These are phyloP conservation scores for Conger conger DNA, from an alignment of 2,113 vertebrate species.

Conservation along the genomic window DNA sequence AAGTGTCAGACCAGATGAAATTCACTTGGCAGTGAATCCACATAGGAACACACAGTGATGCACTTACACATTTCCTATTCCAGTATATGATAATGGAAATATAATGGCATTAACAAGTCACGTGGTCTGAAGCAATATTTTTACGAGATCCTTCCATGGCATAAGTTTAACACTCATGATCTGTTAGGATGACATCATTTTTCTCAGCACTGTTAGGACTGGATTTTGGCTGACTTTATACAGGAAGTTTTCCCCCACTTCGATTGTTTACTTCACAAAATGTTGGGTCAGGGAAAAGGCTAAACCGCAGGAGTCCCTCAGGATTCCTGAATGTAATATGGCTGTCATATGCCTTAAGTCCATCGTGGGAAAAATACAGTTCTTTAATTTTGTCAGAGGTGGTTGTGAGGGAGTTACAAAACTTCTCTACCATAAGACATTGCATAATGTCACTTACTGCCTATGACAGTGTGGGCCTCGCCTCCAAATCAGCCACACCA, in stretches of 20 bases:
- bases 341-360: no score
- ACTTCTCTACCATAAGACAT: no score
- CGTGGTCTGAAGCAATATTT: background rate
- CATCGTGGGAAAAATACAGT: no score
- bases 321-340: no score
- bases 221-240: background rate
- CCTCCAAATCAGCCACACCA: no score
- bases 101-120: background rate
- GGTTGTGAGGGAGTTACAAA: no score
- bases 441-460: no score
- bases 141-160: background rate
- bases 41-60: background rate
- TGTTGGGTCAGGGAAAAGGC: background rate
- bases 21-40: background rate
- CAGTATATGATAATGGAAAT: background rate
- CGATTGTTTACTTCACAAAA: background rate
- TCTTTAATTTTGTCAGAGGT: no score
- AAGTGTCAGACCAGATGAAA: background rate
- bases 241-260: background rate
- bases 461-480: no score
- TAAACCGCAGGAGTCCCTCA: background rate
- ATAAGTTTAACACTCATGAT: background rate
- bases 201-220: background rate
- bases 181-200: background rate
- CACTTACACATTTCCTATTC: background rate